Conservation (phyloP, 2,113 vertebrate genomes). For the Ictalurus furcatus region DNA sequence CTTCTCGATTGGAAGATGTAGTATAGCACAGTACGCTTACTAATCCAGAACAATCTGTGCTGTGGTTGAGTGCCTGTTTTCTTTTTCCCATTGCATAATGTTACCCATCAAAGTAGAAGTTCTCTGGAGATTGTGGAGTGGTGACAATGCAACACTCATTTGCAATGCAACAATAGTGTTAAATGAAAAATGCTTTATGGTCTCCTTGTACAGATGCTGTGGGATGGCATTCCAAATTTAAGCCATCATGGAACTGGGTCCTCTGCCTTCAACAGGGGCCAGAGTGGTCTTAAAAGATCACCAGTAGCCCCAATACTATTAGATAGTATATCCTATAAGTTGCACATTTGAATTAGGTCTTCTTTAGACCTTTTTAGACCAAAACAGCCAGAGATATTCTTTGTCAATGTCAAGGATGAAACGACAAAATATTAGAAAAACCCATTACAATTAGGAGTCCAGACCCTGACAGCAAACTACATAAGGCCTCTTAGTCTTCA, state of each 20-base stretch:
- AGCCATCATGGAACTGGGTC: too few relatives aligned
- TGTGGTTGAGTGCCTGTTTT: not conserved
- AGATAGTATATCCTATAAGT: not conserved
- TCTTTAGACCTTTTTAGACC: not conserved
- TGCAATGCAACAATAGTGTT: not conserved
- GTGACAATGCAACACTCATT: not conserved
- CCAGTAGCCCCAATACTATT: too few relatives aligned
- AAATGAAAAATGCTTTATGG: not conserved
- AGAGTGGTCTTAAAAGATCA: too few relatives aligned
- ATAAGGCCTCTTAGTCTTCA: not conserved
- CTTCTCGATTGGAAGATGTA: not conserved
- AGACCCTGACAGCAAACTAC: not conserved
- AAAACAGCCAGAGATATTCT: not conserved
- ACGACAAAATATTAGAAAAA: not conserved
- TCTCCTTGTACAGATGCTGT: not conserved
- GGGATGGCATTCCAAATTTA: too few relatives aligned
- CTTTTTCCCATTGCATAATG: not conserved
- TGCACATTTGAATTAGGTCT: not conserved
- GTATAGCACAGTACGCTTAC: not conserved
- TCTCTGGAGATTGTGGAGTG: not conserved
- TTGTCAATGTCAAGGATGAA: not conserved
- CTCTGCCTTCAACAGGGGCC: too few relatives aligned
- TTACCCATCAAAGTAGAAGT: not conserved
- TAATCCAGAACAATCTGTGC: not conserved
- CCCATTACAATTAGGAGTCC: not conserved